phyloP scores from a whole-genome alignment of 2,797 vertebrate species.

The Pangasius mekongensis region DNA sequence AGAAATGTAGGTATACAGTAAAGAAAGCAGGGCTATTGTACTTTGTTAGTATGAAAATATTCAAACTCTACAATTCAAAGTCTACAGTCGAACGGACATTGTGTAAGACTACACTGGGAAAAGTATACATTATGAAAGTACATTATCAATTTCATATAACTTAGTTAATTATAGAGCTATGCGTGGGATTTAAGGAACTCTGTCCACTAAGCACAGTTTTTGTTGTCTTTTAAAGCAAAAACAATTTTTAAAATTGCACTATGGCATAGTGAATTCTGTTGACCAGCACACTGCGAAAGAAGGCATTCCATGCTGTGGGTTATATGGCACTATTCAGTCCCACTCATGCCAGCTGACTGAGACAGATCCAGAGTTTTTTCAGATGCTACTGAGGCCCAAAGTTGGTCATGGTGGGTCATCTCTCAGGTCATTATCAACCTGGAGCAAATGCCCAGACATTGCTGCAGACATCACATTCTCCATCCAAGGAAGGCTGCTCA shows the following conservation, averaged over 20 bases:
- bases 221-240: background rate
- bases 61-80: too few relatives aligned
- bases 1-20: background rate
- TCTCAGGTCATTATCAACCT: background rate
- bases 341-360: background rate
- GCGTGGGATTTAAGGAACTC: background rate
- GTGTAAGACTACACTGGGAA: background rate
- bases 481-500: background rate
- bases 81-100: background rate
- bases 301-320: background rate
- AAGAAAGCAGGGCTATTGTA: background rate
- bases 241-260: background rate
- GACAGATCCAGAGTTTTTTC: too few relatives aligned
- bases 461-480: background rate
- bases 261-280: background rate
- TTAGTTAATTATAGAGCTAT: background rate
- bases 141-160: background rate
- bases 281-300: background rate
- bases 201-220: background rate
- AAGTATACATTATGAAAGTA: background rate
- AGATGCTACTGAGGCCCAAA: background rate
- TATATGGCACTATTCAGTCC: background rate
- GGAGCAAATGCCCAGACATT: background rate
- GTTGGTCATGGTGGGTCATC: background rate
- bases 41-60: background rate